A percentile compares a stretch with the other conserved stretches of the same genome.
Conservation (phyloP, 1,140 invertebrate genomes). For the Orchesella cincta region DNA sequence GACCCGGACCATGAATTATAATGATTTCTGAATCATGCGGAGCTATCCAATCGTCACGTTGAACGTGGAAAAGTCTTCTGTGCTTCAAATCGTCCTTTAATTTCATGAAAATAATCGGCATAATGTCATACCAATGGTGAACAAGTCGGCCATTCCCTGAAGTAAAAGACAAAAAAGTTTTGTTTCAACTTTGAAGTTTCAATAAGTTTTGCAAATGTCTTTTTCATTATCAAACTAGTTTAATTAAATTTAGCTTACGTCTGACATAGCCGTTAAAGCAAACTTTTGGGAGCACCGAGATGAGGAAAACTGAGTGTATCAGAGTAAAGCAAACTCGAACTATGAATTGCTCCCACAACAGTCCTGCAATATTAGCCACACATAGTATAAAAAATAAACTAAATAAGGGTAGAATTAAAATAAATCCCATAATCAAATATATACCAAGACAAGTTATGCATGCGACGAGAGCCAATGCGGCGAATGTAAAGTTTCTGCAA, state of each 20-base stretch:
- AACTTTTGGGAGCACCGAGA: constrained; percentile 37
- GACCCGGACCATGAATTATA: not conserved
- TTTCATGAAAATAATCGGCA: not conserved
- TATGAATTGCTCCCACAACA: constrained; percentile 42
- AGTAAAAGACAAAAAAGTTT: not conserved
- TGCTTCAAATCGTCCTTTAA: not conserved
- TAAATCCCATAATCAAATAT: too few relatives aligned
- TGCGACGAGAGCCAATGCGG: constrained; percentile 42
- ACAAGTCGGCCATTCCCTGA: not conserved
- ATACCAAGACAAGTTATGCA: too few relatives aligned
- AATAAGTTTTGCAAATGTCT: too few relatives aligned
- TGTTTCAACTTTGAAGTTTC: not conserved
- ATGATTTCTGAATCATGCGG: not conserved
- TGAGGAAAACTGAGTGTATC: constrained; percentile 29
- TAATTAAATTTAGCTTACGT: constrained; percentile 1
- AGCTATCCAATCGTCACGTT: not conserved
- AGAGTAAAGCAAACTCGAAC: constrained; percentile 43
- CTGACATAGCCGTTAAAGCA: constrained; percentile 44
- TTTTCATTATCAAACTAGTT: too few relatives aligned
- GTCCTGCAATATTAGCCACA: constrained; percentile 46
- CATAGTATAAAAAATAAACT: too few relatives aligned
- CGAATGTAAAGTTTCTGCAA: constrained; percentile 41
- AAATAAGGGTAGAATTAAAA: too few relatives aligned
- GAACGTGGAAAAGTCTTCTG: not conserved
- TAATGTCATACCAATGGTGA: not conserved